Evolutionary conservation across 2,113 vertebrate genomes (phyloP).

Genomic region (Labeo rohita): DNA sequence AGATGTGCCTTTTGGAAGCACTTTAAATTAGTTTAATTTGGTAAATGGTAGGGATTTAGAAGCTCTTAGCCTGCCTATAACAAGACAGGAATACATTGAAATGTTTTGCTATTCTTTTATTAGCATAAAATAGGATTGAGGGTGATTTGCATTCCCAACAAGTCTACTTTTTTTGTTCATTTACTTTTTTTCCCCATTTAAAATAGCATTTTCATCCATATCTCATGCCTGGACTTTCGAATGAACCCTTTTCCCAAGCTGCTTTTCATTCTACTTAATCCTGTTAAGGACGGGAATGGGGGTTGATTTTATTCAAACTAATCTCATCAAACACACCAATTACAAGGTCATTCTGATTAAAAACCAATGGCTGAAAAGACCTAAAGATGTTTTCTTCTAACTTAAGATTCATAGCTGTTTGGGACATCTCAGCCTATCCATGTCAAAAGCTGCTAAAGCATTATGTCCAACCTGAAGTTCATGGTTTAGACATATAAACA

Average conservation of each 20-base stretch:
- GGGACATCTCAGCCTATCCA: constrained; percentile 40
- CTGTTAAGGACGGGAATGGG: constrained; percentile 62
- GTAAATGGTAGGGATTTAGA: constrained; percentile 98
- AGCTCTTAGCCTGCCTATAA: constrained; percentile 90
- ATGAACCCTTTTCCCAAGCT: constrained; percentile 61
- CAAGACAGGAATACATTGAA: constrained; percentile 97
- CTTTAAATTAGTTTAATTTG: constrained; percentile 99
- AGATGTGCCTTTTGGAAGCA: constrained; percentile 97
- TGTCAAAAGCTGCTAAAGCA: constrained; percentile 43
- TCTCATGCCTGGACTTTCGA: constrained; percentile 57
- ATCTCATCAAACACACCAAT: constrained; percentile 75
- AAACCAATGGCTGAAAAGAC: constrained; percentile 67
- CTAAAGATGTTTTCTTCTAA: constrained; percentile 53
- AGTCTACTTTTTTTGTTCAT: constrained; percentile 64
- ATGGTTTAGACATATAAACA: constrained; percentile 38
- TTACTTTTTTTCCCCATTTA: constrained; percentile 41
- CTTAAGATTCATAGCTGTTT: constrained; percentile 53
- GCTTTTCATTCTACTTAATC: constrained; percentile 69
- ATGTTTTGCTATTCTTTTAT: constrained; percentile 86
- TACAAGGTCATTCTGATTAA: constrained; percentile 72
- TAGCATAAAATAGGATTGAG: constrained; percentile 90
- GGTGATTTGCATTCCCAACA: constrained; percentile 86
- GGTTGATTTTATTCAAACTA: constrained; percentile 69
- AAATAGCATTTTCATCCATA: constrained; percentile 70
- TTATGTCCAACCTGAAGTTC: constrained; percentile 4